Conservation (phyloP, 2,797 vertebrate genomes). For the Argya squamiceps region DNA sequence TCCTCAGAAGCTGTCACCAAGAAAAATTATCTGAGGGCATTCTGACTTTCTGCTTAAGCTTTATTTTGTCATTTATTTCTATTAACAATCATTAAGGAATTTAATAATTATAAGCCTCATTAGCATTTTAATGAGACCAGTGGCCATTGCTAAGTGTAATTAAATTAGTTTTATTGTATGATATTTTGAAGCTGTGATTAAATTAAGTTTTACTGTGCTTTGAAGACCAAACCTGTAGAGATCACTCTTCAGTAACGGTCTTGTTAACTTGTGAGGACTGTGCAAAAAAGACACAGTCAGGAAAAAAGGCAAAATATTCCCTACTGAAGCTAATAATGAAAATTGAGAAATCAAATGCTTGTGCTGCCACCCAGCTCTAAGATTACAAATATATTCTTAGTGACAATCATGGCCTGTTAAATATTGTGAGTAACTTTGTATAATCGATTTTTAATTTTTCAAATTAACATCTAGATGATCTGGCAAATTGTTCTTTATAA, state of each 20-base stretch:
- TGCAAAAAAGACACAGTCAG: constrained; percentile 59
- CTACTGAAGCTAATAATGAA: constrained; percentile 46
- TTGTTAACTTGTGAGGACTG: constrained; percentile 69
- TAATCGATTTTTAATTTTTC: constrained; percentile 43
- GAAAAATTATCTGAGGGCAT: constrained; percentile 72
- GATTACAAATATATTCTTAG: constrained; percentile 7
- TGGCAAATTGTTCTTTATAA: constrained; percentile 31
- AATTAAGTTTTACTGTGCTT: constrained; percentile 80
- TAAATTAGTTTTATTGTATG: constrained; percentile 82
- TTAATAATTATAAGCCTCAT: constrained; percentile 87
- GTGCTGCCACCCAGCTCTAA: neutral
- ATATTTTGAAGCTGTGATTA: constrained; percentile 83
- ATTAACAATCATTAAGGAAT: constrained; percentile 82
- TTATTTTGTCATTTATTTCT: constrained; percentile 84
- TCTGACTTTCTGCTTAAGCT: constrained; percentile 80
- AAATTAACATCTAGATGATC: neutral
- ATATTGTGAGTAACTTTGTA: constrained; percentile 12
- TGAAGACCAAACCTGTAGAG: constrained; percentile 77
- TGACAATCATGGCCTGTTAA: neutral
- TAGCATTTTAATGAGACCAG: constrained; percentile 87
- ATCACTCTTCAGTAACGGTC: constrained; percentile 57
- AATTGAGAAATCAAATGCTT: constrained; percentile 38
- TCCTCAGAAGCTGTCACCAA: constrained; percentile 28
- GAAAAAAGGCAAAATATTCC: constrained; percentile 50
- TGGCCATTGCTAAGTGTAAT: constrained; percentile 81